Conservation (phyloP, 2,797 vertebrate species). For the Acestrorhynchus altus region DNA sequence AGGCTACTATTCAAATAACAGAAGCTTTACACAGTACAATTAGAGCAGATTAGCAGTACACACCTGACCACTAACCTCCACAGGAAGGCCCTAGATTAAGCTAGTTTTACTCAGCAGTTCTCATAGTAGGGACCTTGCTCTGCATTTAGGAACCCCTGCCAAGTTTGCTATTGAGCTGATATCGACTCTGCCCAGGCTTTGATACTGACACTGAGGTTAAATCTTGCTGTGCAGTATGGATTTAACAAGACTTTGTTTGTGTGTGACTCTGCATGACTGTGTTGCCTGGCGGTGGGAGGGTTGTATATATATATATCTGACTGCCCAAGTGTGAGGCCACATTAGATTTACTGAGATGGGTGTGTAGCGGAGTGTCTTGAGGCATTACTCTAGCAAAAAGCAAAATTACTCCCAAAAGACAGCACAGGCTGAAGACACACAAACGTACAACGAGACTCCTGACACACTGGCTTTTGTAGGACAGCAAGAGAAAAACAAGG, state of each 20-base stretch:
- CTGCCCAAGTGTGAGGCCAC: not conserved
- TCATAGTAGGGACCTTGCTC: not conserved
- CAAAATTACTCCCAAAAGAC: not conserved
- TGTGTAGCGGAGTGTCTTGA: slow-evolving; percentile 7
- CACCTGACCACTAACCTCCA: not conserved
- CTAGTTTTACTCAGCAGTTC: not conserved
- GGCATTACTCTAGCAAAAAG: not conserved
- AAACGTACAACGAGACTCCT: not conserved
- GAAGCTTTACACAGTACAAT: not conserved
- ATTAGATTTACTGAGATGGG: not conserved
- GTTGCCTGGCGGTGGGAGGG: not conserved
- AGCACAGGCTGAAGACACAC: slow-evolving; percentile 4
- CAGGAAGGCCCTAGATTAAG: not conserved
- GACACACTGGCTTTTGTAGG: not conserved
- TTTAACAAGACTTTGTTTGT: not conserved
- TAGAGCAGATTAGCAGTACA: no score
- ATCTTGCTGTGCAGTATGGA: slow-evolving; percentile 1
- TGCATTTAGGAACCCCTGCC: not conserved
- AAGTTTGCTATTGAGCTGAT: not conserved
- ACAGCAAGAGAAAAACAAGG: slow-evolving; percentile 3
- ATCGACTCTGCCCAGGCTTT: not conserved
- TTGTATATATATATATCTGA: not conserved
- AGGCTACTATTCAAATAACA: not conserved
- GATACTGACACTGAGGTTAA: not conserved
- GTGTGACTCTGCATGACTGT: not conserved